phyloP scores from a whole-genome alignment of 2,888 invertebrate genomes.

The Ormyrus labotus region DNA sequence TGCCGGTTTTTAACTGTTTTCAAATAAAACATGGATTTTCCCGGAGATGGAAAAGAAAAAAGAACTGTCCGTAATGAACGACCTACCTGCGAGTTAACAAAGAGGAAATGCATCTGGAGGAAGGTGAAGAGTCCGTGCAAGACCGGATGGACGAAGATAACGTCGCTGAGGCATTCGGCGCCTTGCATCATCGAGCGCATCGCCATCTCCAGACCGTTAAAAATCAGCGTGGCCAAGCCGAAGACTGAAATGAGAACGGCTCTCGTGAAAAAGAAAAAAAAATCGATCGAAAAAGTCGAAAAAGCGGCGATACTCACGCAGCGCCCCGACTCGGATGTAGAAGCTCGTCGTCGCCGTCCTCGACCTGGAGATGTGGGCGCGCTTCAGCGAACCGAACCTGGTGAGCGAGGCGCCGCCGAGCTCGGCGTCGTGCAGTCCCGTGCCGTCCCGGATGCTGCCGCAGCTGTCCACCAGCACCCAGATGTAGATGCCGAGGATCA shows the following conservation, averaged over 20 bases:
- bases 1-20: too few species aligned
- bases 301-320: constrained; percentile 71
- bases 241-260: constrained; percentile 72
- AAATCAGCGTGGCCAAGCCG: constrained; percentile 78
- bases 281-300: neutral
- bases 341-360: constrained; percentile 77
- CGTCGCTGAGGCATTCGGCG: constrained; percentile 75
- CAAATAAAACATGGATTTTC: too few species aligned
- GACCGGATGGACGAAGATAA: constrained; percentile 78
- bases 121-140: constrained; percentile 79
- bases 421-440: constrained; percentile 74
- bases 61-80: neutral
- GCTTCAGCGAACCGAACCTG: constrained; percentile 77
- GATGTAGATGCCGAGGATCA: constrained; percentile 78
- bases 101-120: constrained; percentile 79
- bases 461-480: constrained; percentile 78
- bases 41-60: too few species aligned
- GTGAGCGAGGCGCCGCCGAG: constrained; percentile 74
- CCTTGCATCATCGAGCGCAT: constrained; percentile 79
- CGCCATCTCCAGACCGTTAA: constrained; percentile 78
- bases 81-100: constrained; percentile 78
- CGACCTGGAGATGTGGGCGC: constrained; percentile 77
- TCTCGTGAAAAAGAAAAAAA: neutral
- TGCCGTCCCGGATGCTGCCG: constrained; percentile 70
- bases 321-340: constrained; percentile 77